These are phyloP conservation scores for Apogon hyalosoma DNA, from an alignment of 2,797 vertebrate genomes.

Conservation along the genomic window DNA sequence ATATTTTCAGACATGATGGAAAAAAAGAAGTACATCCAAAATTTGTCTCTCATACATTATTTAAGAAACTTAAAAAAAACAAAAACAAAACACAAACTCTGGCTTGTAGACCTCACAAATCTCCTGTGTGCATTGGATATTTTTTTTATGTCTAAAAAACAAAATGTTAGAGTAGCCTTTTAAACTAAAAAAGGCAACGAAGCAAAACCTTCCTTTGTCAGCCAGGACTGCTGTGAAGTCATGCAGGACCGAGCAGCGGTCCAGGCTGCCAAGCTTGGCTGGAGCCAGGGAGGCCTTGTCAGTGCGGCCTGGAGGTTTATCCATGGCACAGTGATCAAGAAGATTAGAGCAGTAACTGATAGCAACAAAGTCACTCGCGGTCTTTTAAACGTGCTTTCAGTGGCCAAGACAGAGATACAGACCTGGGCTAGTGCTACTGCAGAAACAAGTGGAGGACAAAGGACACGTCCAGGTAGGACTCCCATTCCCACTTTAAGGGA, in stretches of 20 bases:
- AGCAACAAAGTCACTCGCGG: conserved; percentile 79
- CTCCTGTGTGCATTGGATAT: conserved; percentile 8
- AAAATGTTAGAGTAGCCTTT: conserved; percentile 27
- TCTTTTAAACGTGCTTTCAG: conserved; percentile 71
- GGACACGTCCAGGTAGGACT: conserved; percentile 35
- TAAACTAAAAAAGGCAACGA: conserved; percentile 51
- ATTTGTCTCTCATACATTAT: neutral
- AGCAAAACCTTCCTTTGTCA: conserved; percentile 62
- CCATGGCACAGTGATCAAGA: conserved; percentile 82
- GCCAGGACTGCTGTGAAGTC: conserved; percentile 49
- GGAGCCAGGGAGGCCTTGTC: conserved; percentile 53
- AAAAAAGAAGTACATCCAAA: neutral
- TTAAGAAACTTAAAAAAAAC: neutral
- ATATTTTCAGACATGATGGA: neutral
- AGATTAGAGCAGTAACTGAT: conserved; percentile 87
- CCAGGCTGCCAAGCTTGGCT: conserved; percentile 35
- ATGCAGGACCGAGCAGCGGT: conserved; percentile 52
- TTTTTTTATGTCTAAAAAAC: conserved; percentile 22
- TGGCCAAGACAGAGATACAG: conserved; percentile 37
- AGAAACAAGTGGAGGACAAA: conserved; percentile 3
- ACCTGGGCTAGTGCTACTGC: neutral
- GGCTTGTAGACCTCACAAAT: neutral
- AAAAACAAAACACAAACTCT: too few relatives aligned
- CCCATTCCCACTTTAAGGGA: neutral
- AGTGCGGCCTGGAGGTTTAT: conserved; percentile 74